Conservation (phyloP, 2,797 vertebrate species). For the Picus viridis region DNA sequence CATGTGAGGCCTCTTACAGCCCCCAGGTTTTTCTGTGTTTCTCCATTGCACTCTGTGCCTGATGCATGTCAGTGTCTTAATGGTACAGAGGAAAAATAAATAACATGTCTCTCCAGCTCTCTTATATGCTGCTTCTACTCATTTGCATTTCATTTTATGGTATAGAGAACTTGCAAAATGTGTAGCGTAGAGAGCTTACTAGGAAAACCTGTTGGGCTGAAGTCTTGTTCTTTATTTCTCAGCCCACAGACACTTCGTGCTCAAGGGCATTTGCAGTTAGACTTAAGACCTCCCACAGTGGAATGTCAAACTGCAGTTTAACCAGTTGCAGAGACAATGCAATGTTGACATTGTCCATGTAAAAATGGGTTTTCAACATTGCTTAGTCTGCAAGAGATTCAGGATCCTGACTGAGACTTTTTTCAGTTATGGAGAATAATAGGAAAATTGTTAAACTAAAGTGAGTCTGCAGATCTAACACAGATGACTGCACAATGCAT, state of each 20-base stretch:
- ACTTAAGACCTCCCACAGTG: background rate
- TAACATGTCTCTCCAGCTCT: background rate
- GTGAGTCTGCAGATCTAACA: background rate
- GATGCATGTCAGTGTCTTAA: background rate
- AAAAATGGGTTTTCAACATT: background rate
- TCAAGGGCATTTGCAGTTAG: background rate
- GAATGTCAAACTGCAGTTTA: background rate
- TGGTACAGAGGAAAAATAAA: background rate
- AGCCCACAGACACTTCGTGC: background rate
- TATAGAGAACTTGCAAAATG: background rate
- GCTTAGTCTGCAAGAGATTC: background rate
- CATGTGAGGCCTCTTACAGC: background rate
- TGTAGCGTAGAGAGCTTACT: background rate
- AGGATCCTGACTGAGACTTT: background rate
- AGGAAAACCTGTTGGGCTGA: background rate
- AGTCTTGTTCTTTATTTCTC: background rate
- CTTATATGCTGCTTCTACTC: background rate
- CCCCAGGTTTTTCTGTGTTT: background rate
- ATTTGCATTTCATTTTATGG: background rate
- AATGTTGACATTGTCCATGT: background rate
- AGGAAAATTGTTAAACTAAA: background rate
- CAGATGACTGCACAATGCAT: background rate
- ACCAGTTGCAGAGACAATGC: background rate
- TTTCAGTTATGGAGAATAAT: background rate
- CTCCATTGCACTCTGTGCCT: background rate